Evolutionary conservation across 2,113 vertebrate genomes (phyloP).

Genomic region (Gymnogyps californianus): DNA sequence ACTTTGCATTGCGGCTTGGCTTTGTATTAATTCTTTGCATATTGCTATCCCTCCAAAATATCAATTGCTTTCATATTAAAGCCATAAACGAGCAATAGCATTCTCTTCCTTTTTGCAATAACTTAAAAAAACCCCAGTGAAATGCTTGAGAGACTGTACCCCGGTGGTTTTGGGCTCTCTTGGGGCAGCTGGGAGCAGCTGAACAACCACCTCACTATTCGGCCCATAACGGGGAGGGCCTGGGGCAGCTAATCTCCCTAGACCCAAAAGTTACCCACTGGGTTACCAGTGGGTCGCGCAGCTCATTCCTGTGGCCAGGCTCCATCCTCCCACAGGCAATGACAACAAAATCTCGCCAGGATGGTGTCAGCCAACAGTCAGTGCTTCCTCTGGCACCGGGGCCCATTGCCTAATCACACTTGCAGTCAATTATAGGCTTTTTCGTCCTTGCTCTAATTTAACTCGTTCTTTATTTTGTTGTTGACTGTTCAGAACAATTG

Average conservation of each 20-base stretch:
- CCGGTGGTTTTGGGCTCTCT: not conserved
- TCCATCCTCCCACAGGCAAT: not conserved
- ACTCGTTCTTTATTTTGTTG: not conserved
- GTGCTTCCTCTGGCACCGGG: not conserved
- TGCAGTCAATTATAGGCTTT: not conserved
- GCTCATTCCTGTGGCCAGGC: not conserved
- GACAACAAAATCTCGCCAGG: not conserved
- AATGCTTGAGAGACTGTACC: not conserved
- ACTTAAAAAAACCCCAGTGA: not conserved
- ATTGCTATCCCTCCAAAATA: not conserved
- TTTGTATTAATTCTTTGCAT: not conserved
- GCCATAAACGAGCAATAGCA: not conserved
- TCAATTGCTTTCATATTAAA: not conserved
- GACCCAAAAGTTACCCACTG: not conserved
- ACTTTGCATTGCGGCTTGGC: not conserved
- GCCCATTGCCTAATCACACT: not conserved
- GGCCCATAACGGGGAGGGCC: constrained; percentile 8
- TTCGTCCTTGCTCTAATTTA: not conserved
- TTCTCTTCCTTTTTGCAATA: not conserved
- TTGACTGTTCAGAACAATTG: not conserved
- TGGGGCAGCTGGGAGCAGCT: not conserved
- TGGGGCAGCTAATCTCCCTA: not conserved
- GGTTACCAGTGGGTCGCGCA: not conserved
- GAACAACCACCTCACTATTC: not conserved
- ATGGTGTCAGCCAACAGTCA: not conserved